These are phyloP conservation scores for Xestobium rufovillosum DNA, from an alignment of 2,888 invertebrate species.

Conservation along the genomic window DNA sequence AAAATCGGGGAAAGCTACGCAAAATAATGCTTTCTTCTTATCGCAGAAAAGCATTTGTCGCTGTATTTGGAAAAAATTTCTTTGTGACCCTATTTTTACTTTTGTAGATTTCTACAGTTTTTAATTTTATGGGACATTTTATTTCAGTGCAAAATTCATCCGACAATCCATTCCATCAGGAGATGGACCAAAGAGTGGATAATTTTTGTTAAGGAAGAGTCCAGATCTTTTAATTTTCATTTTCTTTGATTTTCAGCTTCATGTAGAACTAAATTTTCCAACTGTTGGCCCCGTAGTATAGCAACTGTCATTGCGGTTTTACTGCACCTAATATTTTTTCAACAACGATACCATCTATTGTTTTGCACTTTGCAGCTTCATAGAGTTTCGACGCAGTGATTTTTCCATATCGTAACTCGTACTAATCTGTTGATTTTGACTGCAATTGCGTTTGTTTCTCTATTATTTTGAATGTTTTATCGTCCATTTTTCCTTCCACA, in stretches of 20 bases:
- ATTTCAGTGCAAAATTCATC: conserved; percentile 4
- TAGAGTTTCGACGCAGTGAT: conserved; percentile 11
- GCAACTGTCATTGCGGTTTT: conserved; percentile 7
- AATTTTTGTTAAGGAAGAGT: conserved; percentile 4
- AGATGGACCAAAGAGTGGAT: conserved; percentile 21
- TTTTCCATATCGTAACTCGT: conserved; percentile 8
- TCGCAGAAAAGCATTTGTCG: conserved; percentile 10
- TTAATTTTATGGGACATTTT: conserved; percentile 8
- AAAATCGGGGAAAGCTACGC: conserved; percentile 10
- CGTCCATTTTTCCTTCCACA: too few species aligned
- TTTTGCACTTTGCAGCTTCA: conserved; percentile 7
- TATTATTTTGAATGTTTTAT: too few species aligned
- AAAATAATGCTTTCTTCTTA: conserved; percentile 7
- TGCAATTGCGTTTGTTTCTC: too few species aligned
- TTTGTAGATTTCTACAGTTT: conserved; percentile 3
- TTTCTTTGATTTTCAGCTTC: conserved; percentile 1
- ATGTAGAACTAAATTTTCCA: conserved; percentile 8
- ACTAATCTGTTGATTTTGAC: conserved; percentile 7
- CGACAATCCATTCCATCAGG: conserved; percentile 6
- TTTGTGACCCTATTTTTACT: not conserved
- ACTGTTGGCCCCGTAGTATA: conserved; percentile 6
- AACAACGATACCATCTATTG: conserved; percentile 6
- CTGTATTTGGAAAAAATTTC: not conserved
- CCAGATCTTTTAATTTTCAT: conserved; percentile 7
- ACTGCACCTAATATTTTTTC: conserved; percentile 10